Evolutionary conservation across 1,140 invertebrate species (phyloP), one percentile per base, ranked within the genome.

Genomic region (Platyura marginata): DNA sequence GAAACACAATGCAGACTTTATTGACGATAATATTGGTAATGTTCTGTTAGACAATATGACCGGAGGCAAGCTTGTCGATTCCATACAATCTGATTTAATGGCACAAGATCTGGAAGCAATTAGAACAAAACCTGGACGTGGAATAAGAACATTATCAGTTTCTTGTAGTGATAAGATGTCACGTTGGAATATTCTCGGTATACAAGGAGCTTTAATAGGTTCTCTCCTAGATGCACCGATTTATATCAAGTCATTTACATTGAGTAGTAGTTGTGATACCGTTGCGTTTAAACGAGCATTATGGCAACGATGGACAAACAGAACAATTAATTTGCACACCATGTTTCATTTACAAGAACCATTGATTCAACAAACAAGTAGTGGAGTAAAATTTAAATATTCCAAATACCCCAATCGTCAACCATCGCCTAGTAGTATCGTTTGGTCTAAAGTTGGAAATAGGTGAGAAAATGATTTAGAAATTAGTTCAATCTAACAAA

Each of bases 91-190:
- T 50, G 80, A 81, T 62, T 46, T 54, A 16, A 65, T 68, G 56
- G 10, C 49, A 13, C 58, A 61, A 47, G 50, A 52, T 2, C 54
- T 75, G 2, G 83, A 82, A 16, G 75, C 73, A 32, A 68, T 93
- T 8, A 68, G 91, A 40, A 92, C 79, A 2, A 96, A 97, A 63
- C 92, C 92, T 36, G 92, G 92, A 0, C 66, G 88, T 54, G 92
- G 92, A 1, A 80, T 91, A 57, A 77, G 77, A 35, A 95, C 92
- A 2, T 54, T 84, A 11, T 92, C 85, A 33, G 73, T 93, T 46
- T 92, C 85, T 1, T 95, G 91, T 61, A 93, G 87, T 61, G 91
- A 96, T 63, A 96, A 95, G 69, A 66, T 95, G 2, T 74, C 85
- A 6, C 77, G 79, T 45, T 96, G 91, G 91, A 78, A 81, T 56